These are phyloP conservation scores for Piscicola geometra DNA, from an alignment of 2,888 invertebrate genomes.

Conservation along the genomic window DNA sequence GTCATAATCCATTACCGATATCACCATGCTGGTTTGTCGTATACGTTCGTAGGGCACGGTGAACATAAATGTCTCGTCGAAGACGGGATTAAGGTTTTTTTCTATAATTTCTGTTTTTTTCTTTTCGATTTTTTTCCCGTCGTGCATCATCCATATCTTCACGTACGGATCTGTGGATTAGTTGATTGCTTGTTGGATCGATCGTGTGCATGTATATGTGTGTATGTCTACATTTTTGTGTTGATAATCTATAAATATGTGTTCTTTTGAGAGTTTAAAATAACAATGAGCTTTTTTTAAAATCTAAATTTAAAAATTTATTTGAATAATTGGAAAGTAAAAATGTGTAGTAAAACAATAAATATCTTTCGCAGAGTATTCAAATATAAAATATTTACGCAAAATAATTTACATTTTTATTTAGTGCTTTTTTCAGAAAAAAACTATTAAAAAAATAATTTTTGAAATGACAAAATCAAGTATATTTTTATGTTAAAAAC, in stretches of 20 bases:
- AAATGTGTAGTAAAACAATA: no score
- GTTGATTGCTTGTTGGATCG: background rate
- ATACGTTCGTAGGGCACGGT: conserved; percentile 96
- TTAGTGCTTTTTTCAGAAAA: no score
- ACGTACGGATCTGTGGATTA: conserved; percentile 83
- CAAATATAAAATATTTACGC: no score
- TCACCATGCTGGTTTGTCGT: conserved; percentile 83
- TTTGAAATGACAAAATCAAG: no score
- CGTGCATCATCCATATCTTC: conserved; percentile 94
- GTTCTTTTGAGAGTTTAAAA: no score
- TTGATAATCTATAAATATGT: background rate
- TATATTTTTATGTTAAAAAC: no score
- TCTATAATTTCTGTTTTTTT: conserved; percentile 75
- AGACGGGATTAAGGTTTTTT: conserved; percentile 81
- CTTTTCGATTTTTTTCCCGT: conserved; percentile 88
- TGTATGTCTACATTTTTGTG: background rate
- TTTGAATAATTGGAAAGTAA: no score
- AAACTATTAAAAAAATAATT: no score
- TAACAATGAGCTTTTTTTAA: no score
- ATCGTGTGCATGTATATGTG: background rate
- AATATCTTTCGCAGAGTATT: no score
- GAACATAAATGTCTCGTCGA: conserved; percentile 91
- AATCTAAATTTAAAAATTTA: no score
- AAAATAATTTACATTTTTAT: no score
- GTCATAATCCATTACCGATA: conserved; percentile 95